phyloP scores from a whole-genome alignment of 2,113 vertebrate genomes.

The Desmodus rotundus region DNA sequence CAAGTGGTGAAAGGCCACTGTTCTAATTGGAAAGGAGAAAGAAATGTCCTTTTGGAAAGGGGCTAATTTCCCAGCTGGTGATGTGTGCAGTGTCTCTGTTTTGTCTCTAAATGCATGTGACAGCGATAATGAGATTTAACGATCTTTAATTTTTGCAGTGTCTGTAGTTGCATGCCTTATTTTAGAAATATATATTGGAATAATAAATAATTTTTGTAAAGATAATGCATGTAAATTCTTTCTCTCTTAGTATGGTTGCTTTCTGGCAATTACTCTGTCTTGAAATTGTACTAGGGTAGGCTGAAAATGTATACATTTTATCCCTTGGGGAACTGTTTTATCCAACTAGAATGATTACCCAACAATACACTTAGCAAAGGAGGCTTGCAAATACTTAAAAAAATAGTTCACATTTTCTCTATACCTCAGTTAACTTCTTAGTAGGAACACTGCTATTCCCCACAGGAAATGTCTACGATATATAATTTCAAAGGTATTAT shows the following conservation, averaged over 20 bases:
- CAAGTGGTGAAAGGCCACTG: not conserved
- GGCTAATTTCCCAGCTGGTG: not conserved
- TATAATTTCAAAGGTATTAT: not conserved
- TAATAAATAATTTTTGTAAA: constrained; percentile 12
- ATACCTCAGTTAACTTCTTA: not conserved
- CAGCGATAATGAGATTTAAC: not conserved
- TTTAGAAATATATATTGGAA: not conserved
- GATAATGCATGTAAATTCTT: not conserved
- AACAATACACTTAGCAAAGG: not conserved
- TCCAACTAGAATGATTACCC: not conserved
- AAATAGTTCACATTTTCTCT: not conserved
- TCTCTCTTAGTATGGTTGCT: not conserved
- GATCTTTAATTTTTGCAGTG: not conserved
- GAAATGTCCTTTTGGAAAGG: not conserved
- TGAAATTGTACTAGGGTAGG: not conserved
- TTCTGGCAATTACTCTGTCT: not conserved
- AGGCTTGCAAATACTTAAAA: not conserved
- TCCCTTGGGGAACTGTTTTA: not conserved
- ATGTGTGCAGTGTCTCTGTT: not conserved
- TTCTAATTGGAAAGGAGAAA: not conserved
- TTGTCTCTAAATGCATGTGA: not conserved
- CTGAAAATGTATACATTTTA: not conserved
- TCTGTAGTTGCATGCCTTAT: not conserved
- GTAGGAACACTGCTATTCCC: not conserved
- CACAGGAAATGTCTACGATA: not conserved